Conservation (phyloP, 64 coral and sea anemone species). For the Dendronephthya gigantea region DNA sequence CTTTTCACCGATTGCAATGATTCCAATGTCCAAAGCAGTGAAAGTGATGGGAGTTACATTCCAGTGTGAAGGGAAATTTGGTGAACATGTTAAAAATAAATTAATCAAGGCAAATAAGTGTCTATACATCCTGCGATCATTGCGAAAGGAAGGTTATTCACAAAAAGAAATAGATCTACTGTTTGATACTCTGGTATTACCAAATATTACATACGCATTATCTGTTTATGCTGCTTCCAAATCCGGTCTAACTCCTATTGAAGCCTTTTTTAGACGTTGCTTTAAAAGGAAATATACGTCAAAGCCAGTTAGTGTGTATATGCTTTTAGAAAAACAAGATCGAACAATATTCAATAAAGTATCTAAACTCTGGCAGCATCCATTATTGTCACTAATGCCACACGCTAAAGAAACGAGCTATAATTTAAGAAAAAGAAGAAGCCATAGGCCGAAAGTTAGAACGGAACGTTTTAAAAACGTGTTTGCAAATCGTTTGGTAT, state of each 20-base stretch:
- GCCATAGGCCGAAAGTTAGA: slow-evolving; percentile 22
- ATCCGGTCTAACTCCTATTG: slow-evolving; percentile 30
- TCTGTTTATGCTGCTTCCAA: slow-evolving; percentile 35
- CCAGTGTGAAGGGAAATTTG: slow-evolving; percentile 49
- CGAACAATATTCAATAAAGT: slow-evolving; percentile 25
- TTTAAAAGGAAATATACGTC: slow-evolving; percentile 18
- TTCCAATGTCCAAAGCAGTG: too few relatives aligned
- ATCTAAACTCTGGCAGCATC: not conserved
- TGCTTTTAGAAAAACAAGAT: slow-evolving; percentile 30
- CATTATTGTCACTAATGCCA: slow-evolving; percentile 10
- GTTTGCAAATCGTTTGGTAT: slow-evolving; percentile 31
- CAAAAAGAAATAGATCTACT: slow-evolving; percentile 31
- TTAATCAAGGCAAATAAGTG: slow-evolving; percentile 62
- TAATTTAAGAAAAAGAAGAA: slow-evolving; percentile 10
- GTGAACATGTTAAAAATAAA: slow-evolving; percentile 47
- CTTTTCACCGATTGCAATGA: too few relatives aligned
- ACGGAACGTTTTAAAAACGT: slow-evolving; percentile 21
- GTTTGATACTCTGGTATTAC: slow-evolving; percentile 21
- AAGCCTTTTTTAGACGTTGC: slow-evolving; percentile 24
- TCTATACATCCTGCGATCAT: slow-evolving; percentile 45
- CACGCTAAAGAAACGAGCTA: slow-evolving; percentile 3
- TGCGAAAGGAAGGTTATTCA: slow-evolving; percentile 46
- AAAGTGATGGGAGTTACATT: slow-evolving; percentile 54
- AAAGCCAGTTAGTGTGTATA: not conserved
- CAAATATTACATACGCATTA: slow-evolving; percentile 27